Evolutionary conservation across 2,797 vertebrate genomes (phyloP).

Genomic region (Phataginus tetradactyla): DNA sequence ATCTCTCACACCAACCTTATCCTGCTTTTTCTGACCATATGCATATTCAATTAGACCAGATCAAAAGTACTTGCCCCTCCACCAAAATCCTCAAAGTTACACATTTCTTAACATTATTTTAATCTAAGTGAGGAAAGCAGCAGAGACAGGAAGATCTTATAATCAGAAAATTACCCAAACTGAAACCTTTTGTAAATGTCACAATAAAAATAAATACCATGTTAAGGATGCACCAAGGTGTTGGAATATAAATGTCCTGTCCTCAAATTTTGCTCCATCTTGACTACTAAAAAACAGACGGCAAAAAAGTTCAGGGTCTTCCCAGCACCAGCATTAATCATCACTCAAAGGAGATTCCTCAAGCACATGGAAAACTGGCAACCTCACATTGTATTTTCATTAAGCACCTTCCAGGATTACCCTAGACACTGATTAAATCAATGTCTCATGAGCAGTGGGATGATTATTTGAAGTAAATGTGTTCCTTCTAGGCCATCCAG

Average conservation of each 20-base stretch:
- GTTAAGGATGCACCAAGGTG: not conserved
- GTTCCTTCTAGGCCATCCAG: constrained; percentile 67
- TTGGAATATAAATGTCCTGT: not conserved
- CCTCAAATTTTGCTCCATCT: not conserved
- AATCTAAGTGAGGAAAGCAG: constrained; percentile 4
- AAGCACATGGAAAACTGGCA: not conserved
- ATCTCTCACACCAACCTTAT: not conserved
- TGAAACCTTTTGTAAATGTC: not conserved
- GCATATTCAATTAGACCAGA: not conserved
- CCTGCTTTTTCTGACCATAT: not conserved
- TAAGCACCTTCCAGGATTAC: constrained; percentile 32
- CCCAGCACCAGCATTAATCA: not conserved
- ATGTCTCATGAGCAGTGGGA: constrained; percentile 13
- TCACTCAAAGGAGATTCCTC: not conserved
- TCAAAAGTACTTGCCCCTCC: not conserved
- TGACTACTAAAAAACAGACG: not conserved
- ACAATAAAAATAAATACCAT: not conserved
- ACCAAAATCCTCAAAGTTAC: not conserved
- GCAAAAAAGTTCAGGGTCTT: not conserved
- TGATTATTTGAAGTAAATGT: constrained; percentile 71
- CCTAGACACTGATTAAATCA: constrained; percentile 27
- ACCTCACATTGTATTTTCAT: not conserved
- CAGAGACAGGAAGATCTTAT: not conserved
- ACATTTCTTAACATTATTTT: not conserved
- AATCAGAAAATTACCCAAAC: not conserved